These are phyloP conservation scores for Rhingia campestris DNA, from an alignment of 2,888 invertebrate genomes.

Conservation along the genomic window DNA sequence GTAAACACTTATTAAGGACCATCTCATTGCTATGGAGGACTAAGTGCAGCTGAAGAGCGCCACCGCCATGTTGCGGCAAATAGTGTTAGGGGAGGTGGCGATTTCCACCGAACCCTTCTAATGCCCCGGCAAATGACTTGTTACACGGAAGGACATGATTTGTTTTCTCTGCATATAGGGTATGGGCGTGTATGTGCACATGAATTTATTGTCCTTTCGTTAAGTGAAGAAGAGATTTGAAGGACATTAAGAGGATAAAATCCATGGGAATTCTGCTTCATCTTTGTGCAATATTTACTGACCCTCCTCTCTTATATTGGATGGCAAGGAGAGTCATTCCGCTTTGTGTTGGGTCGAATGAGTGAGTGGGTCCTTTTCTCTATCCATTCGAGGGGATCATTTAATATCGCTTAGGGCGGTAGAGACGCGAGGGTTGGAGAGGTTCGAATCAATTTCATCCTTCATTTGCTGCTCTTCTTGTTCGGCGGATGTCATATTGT, in stretches of 20 bases:
- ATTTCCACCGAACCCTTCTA: conserved; percentile 1
- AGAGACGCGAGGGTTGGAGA: neutral
- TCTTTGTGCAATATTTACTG: conserved; percentile 54
- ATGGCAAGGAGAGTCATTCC: neutral
- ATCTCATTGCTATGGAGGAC: conserved; percentile 43
- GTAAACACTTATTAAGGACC: conserved; percentile 68
- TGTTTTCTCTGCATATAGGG: conserved; percentile 9
- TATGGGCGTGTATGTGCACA: conserved; percentile 35
- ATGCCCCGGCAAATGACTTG: conserved; percentile 62
- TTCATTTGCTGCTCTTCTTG: conserved; percentile 33
- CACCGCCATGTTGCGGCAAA: conserved; percentile 10
- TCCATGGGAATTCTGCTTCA: conserved; percentile 29
- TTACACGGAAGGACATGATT: conserved; percentile 64
- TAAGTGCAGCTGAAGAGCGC: conserved; percentile 57
- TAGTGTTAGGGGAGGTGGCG: neutral
- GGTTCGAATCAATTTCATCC: conserved; percentile 50
- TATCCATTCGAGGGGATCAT: conserved; percentile 22
- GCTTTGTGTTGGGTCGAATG: neutral
- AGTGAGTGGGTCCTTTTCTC: conserved; percentile 4
- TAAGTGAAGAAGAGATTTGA: conserved; percentile 52
- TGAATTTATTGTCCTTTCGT: conserved; percentile 66
- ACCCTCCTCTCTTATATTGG: conserved; percentile 7
- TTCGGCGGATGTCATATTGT: conserved; percentile 11
- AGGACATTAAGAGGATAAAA: conserved; percentile 56
- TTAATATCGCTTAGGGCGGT: conserved; percentile 40